Conservation (phyloP, 1,140 invertebrate genomes). For the Drosophila tani region DNA sequence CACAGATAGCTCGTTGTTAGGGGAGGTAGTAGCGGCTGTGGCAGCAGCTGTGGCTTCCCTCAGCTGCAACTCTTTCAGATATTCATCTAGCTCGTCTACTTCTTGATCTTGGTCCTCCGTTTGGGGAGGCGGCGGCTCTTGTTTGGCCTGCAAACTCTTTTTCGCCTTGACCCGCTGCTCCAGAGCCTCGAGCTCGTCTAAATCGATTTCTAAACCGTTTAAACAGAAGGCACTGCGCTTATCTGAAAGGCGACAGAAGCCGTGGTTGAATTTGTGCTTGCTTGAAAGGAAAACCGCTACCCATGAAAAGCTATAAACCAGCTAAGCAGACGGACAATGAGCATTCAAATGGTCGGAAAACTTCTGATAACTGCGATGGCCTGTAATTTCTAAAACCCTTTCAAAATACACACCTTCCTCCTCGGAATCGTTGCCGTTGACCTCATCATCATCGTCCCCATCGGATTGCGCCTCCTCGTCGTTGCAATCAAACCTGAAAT, state of each 20-base stretch:
- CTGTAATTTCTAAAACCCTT: neutral
- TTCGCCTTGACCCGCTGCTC: slow-evolving; percentile 80
- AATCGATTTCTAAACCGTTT: slow-evolving; percentile 85
- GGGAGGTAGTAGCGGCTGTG: neutral
- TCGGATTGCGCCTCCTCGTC: slow-evolving; percentile 90
- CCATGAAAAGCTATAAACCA: neutral
- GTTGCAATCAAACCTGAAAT: slow-evolving; percentile 87
- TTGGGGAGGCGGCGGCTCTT: slow-evolving; percentile 2
- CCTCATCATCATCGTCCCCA: slow-evolving; percentile 89
- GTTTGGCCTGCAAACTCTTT: slow-evolving; percentile 54
- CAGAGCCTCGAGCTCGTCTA: slow-evolving; percentile 81
- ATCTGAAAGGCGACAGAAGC: slow-evolving; percentile 83
- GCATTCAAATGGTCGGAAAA: neutral
- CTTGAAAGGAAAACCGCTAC: neutral
- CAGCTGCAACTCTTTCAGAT: slow-evolving; percentile 78
- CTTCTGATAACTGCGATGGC: neutral
- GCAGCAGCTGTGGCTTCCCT: slow-evolving; percentile 42
- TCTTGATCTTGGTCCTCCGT: slow-evolving; percentile 41
- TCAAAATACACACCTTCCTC: slow-evolving; percentile 69
- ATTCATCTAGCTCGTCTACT: slow-evolving; percentile 83
- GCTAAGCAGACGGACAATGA: slow-evolving; percentile 32
- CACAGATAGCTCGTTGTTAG: slow-evolving; percentile 37
- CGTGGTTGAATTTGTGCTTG: slow-evolving; percentile 22
- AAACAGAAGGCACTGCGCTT: slow-evolving; percentile 82
- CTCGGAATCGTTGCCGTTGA: slow-evolving; percentile 87